Evolutionary conservation across 1,140 invertebrate species (phyloP), one percentile per base, ranked within the genome.

Genomic region (Pogonognathellus flavescens): DNA sequence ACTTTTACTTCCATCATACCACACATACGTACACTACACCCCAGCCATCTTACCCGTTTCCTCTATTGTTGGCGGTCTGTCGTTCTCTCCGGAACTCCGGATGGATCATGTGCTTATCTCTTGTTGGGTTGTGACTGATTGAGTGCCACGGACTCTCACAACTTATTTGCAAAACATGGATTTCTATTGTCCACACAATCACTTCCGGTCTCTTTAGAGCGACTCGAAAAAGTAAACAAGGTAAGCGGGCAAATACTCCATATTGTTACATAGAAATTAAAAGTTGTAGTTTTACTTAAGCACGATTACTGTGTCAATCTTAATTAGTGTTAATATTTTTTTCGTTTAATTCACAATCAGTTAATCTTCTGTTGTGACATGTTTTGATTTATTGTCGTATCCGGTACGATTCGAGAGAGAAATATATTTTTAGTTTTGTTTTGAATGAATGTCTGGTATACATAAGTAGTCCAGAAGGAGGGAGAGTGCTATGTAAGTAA

Each of bases 81-180:
- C 59, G n/a, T 62, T 62, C n/a, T 18, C 59, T 76, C 41, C 41
- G 25, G 25, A 76, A 76, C 62, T 66, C 62, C 62, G 62, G 70
- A 50, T 49, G 70, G 31, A 76, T 76, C 70, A 76, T 76, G 70
- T 76, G 70, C 70, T 76, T 76, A 50, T 76, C 70, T 76, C 25
- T 49, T 13, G n/a, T n/a, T 13, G 7, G 31, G 70, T 76, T 76
- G 70, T 76, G 70, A 76, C 49, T 76, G 70, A 76, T 76, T 76
- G 70, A 76, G 31, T 76, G 70, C 41, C 70, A 76, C 41, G n/a
- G 70, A n/a, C 60, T 66, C 7, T 70, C 11, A 11, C 66, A 18
- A 66, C 41, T 50, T 49, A 9, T n/a, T 57, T 57, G 2, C 11
- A 2, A 16, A 76, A 8, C 70, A 76, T 76, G 70, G 41, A 76